Evolutionary conservation across 2,113 vertebrate species (phyloP).

Genomic region (Xerus inauris): DNA sequence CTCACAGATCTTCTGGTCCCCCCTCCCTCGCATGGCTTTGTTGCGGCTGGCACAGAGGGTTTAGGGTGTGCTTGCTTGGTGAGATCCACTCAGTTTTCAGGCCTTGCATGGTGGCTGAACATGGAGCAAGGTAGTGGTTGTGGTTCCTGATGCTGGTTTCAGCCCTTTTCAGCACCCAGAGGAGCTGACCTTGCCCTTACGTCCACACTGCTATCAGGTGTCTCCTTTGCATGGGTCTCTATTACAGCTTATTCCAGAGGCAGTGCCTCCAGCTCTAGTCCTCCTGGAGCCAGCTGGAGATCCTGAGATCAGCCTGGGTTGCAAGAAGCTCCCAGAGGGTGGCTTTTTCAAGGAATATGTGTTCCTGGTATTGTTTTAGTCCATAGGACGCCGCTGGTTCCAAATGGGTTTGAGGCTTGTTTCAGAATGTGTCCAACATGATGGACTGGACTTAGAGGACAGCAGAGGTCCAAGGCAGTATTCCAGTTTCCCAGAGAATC

Average conservation of each 20-base stretch:
- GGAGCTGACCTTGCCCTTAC: neutral
- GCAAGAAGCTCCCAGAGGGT: neutral
- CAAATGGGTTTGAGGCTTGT: neutral
- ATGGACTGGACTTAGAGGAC: neutral
- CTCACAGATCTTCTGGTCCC: neutral
- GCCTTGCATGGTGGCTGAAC: neutral
- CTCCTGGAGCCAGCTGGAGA: neutral
- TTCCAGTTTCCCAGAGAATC: neutral
- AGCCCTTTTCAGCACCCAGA: neutral
- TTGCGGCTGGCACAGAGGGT: constrained; percentile 4
- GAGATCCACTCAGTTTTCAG: neutral
- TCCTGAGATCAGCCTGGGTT: neutral
- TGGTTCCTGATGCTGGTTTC: neutral
- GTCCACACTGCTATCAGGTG: neutral
- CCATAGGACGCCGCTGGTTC: neutral
- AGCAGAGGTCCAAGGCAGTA: neutral
- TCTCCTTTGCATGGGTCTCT: neutral
- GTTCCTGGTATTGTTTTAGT: neutral
- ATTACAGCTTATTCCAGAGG: neutral
- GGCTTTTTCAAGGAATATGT: neutral
- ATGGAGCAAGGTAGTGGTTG: neutral
- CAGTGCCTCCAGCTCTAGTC: neutral
- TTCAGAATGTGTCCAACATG: neutral
- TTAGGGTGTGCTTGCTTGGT: neutral
- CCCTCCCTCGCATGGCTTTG: constrained; percentile 31